These are phyloP conservation scores for Copidosoma floridanum DNA, from an alignment of 1,140 invertebrate genomes.

Conservation along the genomic window DNA sequence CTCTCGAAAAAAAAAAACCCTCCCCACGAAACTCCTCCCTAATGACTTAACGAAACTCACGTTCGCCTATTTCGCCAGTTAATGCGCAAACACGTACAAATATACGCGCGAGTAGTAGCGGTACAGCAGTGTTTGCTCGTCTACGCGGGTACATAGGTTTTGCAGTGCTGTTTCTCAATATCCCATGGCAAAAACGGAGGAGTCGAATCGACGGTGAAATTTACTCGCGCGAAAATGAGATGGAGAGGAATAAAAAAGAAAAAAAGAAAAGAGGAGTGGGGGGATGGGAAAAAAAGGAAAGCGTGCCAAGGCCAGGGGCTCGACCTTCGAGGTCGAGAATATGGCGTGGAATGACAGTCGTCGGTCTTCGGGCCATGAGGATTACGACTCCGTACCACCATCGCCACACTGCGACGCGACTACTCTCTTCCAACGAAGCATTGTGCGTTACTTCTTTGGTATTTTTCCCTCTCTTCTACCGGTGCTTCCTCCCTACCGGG, in stretches of 20 bases:
- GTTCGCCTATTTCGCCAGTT: too few species aligned
- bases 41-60: too few species aligned
- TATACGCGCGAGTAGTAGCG: too few species aligned
- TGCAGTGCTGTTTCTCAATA: conserved; percentile 11
- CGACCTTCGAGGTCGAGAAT: conserved; percentile 32
- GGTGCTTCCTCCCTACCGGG: neutral
- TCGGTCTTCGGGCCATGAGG: neutral
- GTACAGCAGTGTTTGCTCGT: too few species aligned
- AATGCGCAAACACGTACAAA: too few species aligned
- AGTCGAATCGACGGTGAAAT: conserved; percentile 13
- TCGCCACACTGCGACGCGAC: neutral
- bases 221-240: conserved; percentile 5
- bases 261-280: conserved; percentile 1
- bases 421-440: too few species aligned
- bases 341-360: too few species aligned
- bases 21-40: too few species aligned
- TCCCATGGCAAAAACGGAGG: neutral
- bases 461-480: neutral
- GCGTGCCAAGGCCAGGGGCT: conserved; percentile 42
- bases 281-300: conserved; percentile 34
- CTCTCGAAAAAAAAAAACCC: too few species aligned
- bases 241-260: neutral
- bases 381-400: neutral
- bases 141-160: too few species aligned
- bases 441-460: neutral